A percentile compares a stretch with the other conserved stretches of the same genome.
Conservation (phyloP, 2,113 vertebrate species). For the Pelodiscus sinensis region DNA sequence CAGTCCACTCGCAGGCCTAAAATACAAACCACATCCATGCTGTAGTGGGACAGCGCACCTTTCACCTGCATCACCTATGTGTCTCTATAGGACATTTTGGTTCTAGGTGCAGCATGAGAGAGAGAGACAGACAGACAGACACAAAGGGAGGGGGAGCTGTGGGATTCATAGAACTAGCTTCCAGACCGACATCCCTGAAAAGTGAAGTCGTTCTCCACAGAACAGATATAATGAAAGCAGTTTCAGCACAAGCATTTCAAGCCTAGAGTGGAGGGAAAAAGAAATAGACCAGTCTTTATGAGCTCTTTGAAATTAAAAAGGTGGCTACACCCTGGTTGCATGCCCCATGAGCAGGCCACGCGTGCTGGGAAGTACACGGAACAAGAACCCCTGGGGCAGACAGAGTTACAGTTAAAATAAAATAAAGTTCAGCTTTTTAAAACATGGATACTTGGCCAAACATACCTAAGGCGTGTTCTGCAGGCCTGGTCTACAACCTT, state of each 20-base stretch:
- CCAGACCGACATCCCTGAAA: not conserved
- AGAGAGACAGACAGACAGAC: too few relatives aligned
- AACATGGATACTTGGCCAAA: slow-evolving; percentile 1
- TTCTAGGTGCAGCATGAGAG: not conserved
- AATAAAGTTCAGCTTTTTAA: slow-evolving; percentile 39
- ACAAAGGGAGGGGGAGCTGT: not conserved
- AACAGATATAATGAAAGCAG: not conserved
- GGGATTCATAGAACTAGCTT: not conserved
- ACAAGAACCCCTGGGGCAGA: slow-evolving; percentile 33
- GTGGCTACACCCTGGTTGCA: slow-evolving; percentile 19
- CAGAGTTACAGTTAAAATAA: slow-evolving; percentile 40
- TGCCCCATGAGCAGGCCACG: not conserved
- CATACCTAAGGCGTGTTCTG: not conserved
- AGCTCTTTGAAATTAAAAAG: slow-evolving; percentile 44
- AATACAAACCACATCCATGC: slow-evolving; percentile 36
- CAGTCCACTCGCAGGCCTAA: slow-evolving; percentile 93
- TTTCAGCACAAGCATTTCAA: not conserved
- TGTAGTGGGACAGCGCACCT: not conserved
- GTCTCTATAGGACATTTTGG: not conserved
- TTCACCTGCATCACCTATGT: not conserved
- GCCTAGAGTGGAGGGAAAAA: not conserved
- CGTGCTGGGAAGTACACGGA: not conserved
- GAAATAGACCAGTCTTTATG: slow-evolving; percentile 51
- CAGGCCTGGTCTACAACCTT: not conserved
- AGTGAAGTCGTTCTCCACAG: not conserved